Evolutionary conservation across 2,888 invertebrate genomes (phyloP).

Genomic region (Catotricha subobsoleta): DNA sequence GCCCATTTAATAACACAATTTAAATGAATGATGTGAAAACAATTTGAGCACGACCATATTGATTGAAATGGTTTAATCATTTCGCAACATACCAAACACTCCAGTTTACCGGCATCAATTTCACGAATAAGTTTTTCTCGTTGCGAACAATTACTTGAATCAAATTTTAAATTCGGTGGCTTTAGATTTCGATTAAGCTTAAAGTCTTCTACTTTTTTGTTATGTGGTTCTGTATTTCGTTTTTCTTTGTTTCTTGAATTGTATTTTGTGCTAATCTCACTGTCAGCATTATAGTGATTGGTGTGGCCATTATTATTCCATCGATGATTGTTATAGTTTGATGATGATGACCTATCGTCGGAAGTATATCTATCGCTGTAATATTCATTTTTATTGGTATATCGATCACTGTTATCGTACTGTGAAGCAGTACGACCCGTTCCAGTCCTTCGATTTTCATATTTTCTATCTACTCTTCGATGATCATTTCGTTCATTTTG

Average conservation of each 20-base stretch:
- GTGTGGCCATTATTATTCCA: constrained; percentile 1
- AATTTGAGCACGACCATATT: constrained; percentile 82
- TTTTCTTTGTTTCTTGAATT: background rate
- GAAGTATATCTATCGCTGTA: background rate
- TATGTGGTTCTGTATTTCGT: background rate
- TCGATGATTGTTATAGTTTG: background rate
- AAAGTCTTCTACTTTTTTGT: background rate
- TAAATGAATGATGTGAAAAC: constrained; percentile 85
- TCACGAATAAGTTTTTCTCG: constrained; percentile 70
- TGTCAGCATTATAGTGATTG: background rate
- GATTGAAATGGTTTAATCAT: constrained; percentile 58
- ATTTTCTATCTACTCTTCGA: too few relatives aligned
- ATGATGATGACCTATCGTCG: background rate
- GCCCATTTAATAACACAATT: constrained; percentile 88
- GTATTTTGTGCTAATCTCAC: background rate
- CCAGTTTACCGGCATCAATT: constrained; percentile 60
- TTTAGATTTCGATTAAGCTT: background rate
- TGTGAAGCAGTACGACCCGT: constrained; percentile 2
- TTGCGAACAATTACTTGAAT: constrained; percentile 34
- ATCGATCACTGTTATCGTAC: constrained; percentile 3
- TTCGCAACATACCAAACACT: constrained; percentile 92
- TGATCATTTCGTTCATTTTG: background rate
- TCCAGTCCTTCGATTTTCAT: background rate
- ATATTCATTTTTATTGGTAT: background rate
- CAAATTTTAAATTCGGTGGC: background rate